phyloP scores from a whole-genome alignment of 2,888 invertebrate genomes.

The Amiota communis region DNA sequence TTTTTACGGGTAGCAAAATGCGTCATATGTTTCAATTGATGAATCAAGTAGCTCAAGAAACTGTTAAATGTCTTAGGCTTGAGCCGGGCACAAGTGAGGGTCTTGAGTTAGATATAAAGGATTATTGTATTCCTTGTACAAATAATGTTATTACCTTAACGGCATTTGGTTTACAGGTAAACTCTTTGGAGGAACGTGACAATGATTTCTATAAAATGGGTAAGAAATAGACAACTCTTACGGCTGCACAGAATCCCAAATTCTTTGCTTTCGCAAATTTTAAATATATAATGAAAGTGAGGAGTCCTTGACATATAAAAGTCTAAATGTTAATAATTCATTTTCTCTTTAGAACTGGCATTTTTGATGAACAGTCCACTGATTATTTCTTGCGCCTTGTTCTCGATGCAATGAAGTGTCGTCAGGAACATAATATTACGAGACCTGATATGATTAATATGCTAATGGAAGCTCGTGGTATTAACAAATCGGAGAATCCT shows the following conservation, averaged over 20 bases:
- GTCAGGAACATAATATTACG: conserved; percentile 73
- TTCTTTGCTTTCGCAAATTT: conserved; percentile 52
- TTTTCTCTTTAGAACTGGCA: conserved; percentile 49
- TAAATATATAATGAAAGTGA: conserved; percentile 55
- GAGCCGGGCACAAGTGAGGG: conserved; percentile 39
- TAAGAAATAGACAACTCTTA: conserved; percentile 73
- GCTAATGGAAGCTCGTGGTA: conserved; percentile 74
- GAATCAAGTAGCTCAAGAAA: conserved; percentile 66
- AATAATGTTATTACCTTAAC: conserved; percentile 72
- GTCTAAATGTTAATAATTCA: too few relatives aligned
- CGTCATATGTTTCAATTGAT: conserved; percentile 73
- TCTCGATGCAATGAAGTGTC: conserved; percentile 72
- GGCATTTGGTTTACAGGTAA: conserved; percentile 73
- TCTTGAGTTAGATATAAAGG: conserved; percentile 71
- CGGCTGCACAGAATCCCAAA: conserved; percentile 53
- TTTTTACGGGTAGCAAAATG: conserved; percentile 74
- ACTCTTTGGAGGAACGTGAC: conserved; percentile 75
- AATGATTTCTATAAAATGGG: conserved; percentile 76
- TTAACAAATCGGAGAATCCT: conserved; percentile 64
- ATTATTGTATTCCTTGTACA: conserved; percentile 59
- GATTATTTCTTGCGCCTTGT: conserved; percentile 73
- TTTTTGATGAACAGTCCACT: conserved; percentile 67
- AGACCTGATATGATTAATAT: conserved; percentile 77
- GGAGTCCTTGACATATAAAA: conserved; percentile 33
- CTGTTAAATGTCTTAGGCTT: conserved; percentile 53